Conservation (phyloP, 2,113 vertebrate genomes). For the Chaetops frenatus region DNA sequence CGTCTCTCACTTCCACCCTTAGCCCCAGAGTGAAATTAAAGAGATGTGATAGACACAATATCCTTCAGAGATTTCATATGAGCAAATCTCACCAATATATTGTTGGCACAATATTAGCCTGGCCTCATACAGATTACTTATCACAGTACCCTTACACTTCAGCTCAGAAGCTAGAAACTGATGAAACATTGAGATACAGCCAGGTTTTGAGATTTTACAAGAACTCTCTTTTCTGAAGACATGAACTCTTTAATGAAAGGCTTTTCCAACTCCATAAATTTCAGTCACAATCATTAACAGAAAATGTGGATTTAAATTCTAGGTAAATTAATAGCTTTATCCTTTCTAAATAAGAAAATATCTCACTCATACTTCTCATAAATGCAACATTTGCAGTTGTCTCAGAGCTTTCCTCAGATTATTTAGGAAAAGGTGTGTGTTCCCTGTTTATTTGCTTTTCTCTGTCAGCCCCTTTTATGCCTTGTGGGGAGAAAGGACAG, state of each 20-base stretch:
- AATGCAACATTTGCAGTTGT: background rate
- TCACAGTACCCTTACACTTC: background rate
- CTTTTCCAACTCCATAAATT: background rate
- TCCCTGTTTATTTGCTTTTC: background rate
- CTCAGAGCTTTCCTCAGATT: background rate
- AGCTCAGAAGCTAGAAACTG: background rate
- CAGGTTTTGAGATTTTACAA: background rate
- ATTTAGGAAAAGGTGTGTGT: background rate
- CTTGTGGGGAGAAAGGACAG: background rate
- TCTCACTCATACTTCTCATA: background rate
- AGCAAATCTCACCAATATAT: background rate
- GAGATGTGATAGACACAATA: background rate
- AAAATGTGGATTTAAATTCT: background rate
- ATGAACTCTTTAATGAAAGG: background rate
- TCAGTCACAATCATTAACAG: background rate
- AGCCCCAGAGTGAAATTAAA: background rate
- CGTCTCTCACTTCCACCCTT: background rate
- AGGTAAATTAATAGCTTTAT: background rate
- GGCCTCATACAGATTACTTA: background rate
- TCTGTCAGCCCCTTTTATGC: fast-evolving
- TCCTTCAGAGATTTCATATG: background rate
- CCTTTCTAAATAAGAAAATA: background rate
- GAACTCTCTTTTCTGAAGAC: background rate
- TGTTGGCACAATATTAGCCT: background rate
- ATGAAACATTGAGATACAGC: background rate